Evolutionary conservation across 2,113 vertebrate genomes (phyloP).

Genomic region (Thomomys bottae): DNA sequence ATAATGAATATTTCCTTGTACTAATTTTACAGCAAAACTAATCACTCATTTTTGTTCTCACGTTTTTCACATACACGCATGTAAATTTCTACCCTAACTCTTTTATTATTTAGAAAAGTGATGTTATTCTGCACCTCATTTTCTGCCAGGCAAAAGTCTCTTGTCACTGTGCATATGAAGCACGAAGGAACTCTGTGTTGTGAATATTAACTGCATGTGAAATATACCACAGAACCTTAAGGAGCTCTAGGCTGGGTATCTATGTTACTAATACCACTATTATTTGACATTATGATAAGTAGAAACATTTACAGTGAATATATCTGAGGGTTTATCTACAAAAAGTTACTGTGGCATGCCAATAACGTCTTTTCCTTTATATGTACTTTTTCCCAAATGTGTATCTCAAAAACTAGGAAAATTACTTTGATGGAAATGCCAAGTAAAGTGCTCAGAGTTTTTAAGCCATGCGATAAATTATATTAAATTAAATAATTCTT

Average conservation of each 20-base stretch:
- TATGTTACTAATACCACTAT: background rate
- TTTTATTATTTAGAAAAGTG: background rate
- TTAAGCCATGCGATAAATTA: conserved; percentile 46
- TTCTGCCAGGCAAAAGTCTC: background rate
- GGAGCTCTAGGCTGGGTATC: background rate
- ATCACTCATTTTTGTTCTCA: background rate
- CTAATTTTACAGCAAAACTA: background rate
- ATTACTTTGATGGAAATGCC: conserved; percentile 36
- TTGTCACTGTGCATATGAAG: background rate
- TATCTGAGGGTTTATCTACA: background rate
- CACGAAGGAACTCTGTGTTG: background rate
- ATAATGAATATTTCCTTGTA: background rate
- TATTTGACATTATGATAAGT: background rate
- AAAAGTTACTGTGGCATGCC: background rate
- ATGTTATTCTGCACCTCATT: background rate
- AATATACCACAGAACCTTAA: background rate
- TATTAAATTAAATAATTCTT: conserved; percentile 1
- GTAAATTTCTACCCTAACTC: background rate
- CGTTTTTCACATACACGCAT: background rate
- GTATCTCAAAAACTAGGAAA: conserved; percentile 33
- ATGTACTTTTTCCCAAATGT: background rate
- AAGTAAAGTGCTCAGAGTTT: conserved; percentile 13
- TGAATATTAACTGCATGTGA: background rate
- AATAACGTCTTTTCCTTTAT: background rate
- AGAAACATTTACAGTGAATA: conserved; percentile 16